Evolutionary conservation across 2,797 vertebrate species (phyloP).

Genomic region (Artibeus jamaicensis): DNA sequence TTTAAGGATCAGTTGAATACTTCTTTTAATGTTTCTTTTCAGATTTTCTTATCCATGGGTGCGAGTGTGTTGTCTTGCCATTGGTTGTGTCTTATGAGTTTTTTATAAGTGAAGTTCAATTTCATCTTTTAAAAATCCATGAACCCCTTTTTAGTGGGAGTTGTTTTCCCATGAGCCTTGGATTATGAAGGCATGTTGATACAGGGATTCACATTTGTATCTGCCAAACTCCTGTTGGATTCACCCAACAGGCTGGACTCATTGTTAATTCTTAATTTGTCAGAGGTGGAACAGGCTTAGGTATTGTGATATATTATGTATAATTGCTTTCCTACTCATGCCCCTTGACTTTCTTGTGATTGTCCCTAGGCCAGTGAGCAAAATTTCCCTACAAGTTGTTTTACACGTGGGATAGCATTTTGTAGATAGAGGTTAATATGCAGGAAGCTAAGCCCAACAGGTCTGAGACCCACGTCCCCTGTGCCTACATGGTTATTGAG

Average conservation of each 20-base stretch:
- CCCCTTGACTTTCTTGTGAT: not conserved
- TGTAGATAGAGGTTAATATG: not conserved
- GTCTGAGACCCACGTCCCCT: not conserved
- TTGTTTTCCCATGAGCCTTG: not conserved
- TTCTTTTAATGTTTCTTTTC: not conserved
- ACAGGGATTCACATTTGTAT: not conserved
- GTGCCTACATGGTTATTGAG: not conserved
- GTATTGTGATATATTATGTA: not conserved
- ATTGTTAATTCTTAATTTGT: constrained; percentile 22
- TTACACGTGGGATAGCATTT: not conserved
- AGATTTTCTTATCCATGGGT: not conserved
- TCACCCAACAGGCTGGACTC: not conserved
- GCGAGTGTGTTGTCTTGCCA: not conserved
- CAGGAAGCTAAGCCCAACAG: not conserved
- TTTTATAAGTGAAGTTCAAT: not conserved
- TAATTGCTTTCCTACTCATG: not conserved
- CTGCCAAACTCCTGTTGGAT: not conserved
- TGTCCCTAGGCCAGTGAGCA: not conserved
- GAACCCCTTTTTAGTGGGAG: not conserved
- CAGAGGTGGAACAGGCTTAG: not conserved
- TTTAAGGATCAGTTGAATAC: not conserved
- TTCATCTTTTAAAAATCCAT: not conserved
- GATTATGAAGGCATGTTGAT: not conserved
- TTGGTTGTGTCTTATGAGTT: not conserved
- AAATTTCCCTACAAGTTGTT: not conserved